A percentile compares a stretch with the other conserved stretches of the same genome.
phyloP scores from a whole-genome alignment of 92 coral and sea anemone genomes.

The Meandrina meandrites region DNA sequence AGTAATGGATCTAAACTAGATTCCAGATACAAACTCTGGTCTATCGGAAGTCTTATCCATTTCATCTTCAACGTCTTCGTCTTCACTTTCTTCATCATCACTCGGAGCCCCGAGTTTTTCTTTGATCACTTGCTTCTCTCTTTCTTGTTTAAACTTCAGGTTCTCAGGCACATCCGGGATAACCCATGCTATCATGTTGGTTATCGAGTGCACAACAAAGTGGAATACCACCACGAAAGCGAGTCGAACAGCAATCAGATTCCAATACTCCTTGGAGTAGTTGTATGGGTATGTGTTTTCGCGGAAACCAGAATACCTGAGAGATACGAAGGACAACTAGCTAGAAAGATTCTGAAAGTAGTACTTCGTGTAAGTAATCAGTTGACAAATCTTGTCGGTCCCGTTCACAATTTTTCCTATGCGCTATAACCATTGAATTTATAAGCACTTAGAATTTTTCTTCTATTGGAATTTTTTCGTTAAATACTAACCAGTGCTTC shows the following conservation, averaged over 20 bases:
- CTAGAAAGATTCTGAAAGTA: too few species aligned
- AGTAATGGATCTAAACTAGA: background rate
- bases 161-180: conserved; percentile 81
- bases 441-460: too few species aligned
- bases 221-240: conserved; percentile 87
- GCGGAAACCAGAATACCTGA: conserved; percentile 82
- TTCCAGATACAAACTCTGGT: background rate
- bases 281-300: conserved; percentile 57
- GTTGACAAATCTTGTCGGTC: too few species aligned
- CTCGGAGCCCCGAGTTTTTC: conserved; percentile 45
- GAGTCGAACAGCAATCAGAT: conserved; percentile 82
- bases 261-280: conserved; percentile 81
- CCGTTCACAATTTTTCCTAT: too few species aligned
- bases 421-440: too few species aligned
- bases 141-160: conserved; percentile 59
- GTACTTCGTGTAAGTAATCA: too few species aligned
- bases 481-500: too few species aligned
- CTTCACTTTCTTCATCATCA: conserved; percentile 12
- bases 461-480: too few species aligned
- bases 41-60: background rate
- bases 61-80: background rate
- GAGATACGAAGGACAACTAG: background rate
- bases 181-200: conserved; percentile 70
- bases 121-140: conserved; percentile 69
- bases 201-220: conserved; percentile 71